phyloP scores from a whole-genome alignment of 2,888 invertebrate genomes.

The Chrysina gloriosa region DNA sequence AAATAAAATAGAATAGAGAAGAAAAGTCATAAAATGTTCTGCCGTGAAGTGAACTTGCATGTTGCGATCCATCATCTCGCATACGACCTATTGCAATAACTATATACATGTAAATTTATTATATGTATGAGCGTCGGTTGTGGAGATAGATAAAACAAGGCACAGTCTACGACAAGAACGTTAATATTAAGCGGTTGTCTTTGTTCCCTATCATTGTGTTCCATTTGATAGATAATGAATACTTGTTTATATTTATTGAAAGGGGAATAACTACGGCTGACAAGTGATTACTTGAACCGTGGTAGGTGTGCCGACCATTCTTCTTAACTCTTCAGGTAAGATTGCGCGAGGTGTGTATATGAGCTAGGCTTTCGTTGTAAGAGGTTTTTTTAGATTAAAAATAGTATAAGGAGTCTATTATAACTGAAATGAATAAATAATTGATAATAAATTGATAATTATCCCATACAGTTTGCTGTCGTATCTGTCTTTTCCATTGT shows the following conservation, averaged over 20 bases:
- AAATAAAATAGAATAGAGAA: slow-evolving; percentile 23
- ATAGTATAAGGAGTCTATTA: too few relatives aligned
- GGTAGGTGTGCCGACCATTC: background rate
- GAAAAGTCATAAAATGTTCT: slow-evolving; percentile 22
- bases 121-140: background rate
- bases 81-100: slow-evolving; percentile 26
- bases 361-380: too few relatives aligned
- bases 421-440: too few relatives aligned
- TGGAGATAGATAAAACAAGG: slow-evolving; percentile 14
- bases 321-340: background rate
- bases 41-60: slow-evolving; percentile 24
- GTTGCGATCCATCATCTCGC: slow-evolving; percentile 26
- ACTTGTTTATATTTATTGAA: slow-evolving; percentile 7
- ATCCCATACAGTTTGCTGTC: too few relatives aligned
- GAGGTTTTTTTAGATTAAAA: too few relatives aligned
- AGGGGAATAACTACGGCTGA: slow-evolving; percentile 1
- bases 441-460: too few relatives aligned
- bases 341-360: background rate
- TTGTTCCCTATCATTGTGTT: slow-evolving; percentile 19
- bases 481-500: too few relatives aligned
- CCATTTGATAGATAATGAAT: slow-evolving; percentile 26
- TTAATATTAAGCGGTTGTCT: slow-evolving; percentile 23
- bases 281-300: background rate
- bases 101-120: slow-evolving; percentile 28
- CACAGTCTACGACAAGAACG: slow-evolving; percentile 12